Conservation (phyloP, 2,888 invertebrate species). For the Agrochola circellaris region DNA sequence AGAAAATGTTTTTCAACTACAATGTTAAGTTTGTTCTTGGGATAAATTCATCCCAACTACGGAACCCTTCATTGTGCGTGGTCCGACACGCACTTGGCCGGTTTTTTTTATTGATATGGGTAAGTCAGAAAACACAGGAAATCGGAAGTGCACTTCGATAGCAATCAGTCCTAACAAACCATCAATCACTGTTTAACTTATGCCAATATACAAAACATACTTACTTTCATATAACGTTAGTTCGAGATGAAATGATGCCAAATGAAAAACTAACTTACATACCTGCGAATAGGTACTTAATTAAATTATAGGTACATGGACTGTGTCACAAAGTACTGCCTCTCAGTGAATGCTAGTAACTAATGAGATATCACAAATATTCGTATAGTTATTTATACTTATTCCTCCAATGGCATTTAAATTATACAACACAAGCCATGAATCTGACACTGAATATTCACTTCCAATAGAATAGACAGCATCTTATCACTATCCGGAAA, state of each 20-base stretch:
- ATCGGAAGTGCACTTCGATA: no score
- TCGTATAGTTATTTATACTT: background rate
- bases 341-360: background rate
- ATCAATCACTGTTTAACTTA: background rate
- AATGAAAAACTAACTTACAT: background rate
- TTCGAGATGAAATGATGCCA: background rate
- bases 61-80: no score
- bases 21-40: no score
- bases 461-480: slow-evolving; percentile 3
- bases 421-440: background rate
- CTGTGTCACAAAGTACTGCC: background rate
- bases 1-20: no score
- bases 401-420: background rate
- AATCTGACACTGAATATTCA: slow-evolving; percentile 3
- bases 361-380: background rate
- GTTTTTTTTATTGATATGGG: no score
- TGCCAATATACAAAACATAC: background rate
- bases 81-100: no score
- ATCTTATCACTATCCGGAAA: background rate
- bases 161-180: background rate
- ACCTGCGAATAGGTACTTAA: background rate
- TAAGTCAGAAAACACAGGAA: no score
- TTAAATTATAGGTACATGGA: background rate
- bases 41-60: no score
- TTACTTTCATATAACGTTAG: no score